These are phyloP conservation scores for Trissolcus japonicus DNA, from an alignment of 2,888 invertebrate species.

Conservation along the genomic window DNA sequence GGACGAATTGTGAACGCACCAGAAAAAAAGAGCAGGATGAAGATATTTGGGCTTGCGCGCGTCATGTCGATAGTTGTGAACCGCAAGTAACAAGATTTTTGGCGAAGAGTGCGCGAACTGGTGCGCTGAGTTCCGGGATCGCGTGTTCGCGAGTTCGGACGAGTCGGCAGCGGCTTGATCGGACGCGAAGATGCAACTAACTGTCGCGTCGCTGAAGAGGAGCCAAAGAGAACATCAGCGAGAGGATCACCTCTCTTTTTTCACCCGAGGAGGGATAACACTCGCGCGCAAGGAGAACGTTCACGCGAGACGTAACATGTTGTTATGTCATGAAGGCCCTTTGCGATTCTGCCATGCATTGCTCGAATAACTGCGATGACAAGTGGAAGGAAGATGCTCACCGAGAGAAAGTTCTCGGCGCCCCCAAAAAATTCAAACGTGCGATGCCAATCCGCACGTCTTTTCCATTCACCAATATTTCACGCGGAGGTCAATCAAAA, in stretches of 20 bases:
- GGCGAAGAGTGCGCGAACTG: neutral
- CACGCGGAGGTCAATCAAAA: neutral
- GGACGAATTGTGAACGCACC: slow-evolving; percentile 39
- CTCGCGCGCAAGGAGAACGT: slow-evolving; percentile 53
- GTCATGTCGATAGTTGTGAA: slow-evolving; percentile 40
- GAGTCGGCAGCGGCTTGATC: slow-evolving; percentile 65
- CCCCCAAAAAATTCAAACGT: neutral
- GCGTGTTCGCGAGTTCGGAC: slow-evolving; percentile 47
- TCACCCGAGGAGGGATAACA: slow-evolving; percentile 50
- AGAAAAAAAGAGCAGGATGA: slow-evolving; percentile 40
- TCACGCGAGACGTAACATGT: slow-evolving; percentile 58
- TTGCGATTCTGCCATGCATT: slow-evolving; percentile 55
- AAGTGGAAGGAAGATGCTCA: slow-evolving; percentile 40
- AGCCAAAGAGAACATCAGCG: slow-evolving; percentile 58
- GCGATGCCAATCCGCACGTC: too few relatives aligned
- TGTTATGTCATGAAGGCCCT: slow-evolving; percentile 59
- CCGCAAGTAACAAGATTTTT: neutral
- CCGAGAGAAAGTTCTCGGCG: slow-evolving; percentile 36
- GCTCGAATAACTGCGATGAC: slow-evolving; percentile 54
- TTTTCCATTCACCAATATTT: too few relatives aligned
- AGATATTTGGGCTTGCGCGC: slow-evolving; percentile 33
- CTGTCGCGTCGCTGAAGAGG: slow-evolving; percentile 67
- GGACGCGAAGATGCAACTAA: slow-evolving; percentile 72
- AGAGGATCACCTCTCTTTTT: slow-evolving; percentile 56
- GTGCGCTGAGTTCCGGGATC: slow-evolving; percentile 27